Base-by-base conservation (phyloP, 2,113 vertebrate genomes). In the Pontoporia blainvillei region DNA sequence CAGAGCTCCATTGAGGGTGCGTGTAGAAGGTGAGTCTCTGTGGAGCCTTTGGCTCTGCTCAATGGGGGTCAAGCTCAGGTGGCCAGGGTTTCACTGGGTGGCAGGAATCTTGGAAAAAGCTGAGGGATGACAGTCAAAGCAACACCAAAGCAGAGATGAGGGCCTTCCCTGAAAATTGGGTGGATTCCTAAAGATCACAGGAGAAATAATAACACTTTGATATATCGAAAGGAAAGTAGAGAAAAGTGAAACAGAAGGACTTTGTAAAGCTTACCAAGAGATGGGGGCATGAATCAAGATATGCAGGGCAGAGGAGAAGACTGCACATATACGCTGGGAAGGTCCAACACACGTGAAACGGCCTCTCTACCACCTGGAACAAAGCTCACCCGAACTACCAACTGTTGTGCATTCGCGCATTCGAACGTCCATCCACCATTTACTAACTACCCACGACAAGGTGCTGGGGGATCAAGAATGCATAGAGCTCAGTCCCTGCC, bases 291-390 rank as follows among this genome's bases (percentile, higher is more conserved):
- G 23, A 76, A 49, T 72, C 72, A 79, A 81, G 39, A 14, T 3
- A 67, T 0, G 31, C 25, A 54, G 59, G 15, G 64, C 73, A 27
- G 67, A 54, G 15, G 8, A 81, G n/a, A 46, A 71, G 0, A 9
- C 17, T 13, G 31, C 0, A 1, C 0, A 7, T 0, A 1, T 18
- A 46, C 14, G 2, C 20, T 0, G 6, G 13, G 34, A 71, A 62
- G 29, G 12, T 20, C 57, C 95, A 27, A 9, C 23, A 36, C 17
- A 41, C 17, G 6, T 0, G 44, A 20, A 36, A 4, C 25, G 39
- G n/a, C 34, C 29, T 23, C 69, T 20, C 66, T 23, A 8, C 64
- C 31, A n/a, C 23, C 17, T 4, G 31, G 79, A n/a, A 82, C 36
- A 46, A 31, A 46, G 44, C 44, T 52, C 78, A 13, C 3, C n/a